A percentile compares a stretch with the other conserved stretches of the same genome.
These are phyloP conservation scores for Portunus trituberculatus DNA, from an alignment of 1,140 invertebrate species.

Conservation along the genomic window DNA sequence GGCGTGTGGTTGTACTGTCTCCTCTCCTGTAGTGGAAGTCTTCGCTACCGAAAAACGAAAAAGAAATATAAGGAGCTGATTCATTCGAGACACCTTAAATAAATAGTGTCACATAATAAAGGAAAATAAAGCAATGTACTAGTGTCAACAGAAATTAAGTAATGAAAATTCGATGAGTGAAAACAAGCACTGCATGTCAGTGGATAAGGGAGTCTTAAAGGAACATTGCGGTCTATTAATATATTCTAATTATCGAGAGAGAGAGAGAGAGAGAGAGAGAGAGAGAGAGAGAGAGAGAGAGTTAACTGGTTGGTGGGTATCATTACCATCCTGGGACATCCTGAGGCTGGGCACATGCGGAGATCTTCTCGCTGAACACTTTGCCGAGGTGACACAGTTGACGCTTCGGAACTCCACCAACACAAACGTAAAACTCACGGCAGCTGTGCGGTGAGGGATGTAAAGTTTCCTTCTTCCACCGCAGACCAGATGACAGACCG, in stretches of 20 bases:
- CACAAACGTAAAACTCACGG: neutral
- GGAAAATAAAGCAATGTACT: too few species aligned
- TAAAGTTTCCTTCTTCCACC: neutral
- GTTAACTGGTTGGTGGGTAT: neutral
- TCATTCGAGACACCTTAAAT: neutral
- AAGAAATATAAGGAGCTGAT: neutral
- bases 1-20: neutral
- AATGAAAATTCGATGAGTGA: too few species aligned
- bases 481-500: neutral
- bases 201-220: too few species aligned
- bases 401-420: neutral
- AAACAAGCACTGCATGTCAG: too few species aligned
- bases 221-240: too few species aligned
- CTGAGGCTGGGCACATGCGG: neutral
- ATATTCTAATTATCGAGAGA: too few species aligned
- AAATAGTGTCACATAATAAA: neutral
- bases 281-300: constrained; percentile 20
- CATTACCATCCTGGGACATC: neutral
- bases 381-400: neutral
- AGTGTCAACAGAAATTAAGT: too few species aligned
- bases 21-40: neutral
- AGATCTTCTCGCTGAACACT: neutral
- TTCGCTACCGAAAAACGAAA: neutral
- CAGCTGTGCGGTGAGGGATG: neutral
- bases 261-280: neutral